Evolutionary conservation across 2,888 invertebrate species (phyloP), one percentile per base, ranked within the genome.

Genomic region (Eupithecia dodoneata): DNA sequence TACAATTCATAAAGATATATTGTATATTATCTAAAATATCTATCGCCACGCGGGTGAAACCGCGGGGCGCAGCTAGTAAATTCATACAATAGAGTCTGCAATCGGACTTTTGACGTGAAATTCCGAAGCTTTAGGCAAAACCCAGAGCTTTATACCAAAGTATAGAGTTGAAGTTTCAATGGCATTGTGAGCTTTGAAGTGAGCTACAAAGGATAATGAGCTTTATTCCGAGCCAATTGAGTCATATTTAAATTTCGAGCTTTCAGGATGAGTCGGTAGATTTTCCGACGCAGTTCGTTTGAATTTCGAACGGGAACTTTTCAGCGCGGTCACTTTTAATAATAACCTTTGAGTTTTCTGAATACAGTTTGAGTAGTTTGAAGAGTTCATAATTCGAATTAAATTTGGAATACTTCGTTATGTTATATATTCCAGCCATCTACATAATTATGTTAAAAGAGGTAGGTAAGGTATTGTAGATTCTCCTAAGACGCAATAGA

Each of bases 111-210:
- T 42, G 66, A 66, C 42, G 41, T 42, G 66, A 42, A 66, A 42
- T 3, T 4, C 15, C 15, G 41, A 66, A 42, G 42, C 41, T 42
- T 66, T 15, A 42, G 15, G 66, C 30, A 42, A 42, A 42, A 66
- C 41, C 42, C 42, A 42, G 42, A 66, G 42, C 66, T 66, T 15
- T 15, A 3, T 15, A 5, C 9, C 15, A 66, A 41, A 66, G 15
- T 7, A 42, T 42, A 42, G 66, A 66, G 66, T 66, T 42, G 66
- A 66, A 66, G 41, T 65, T 65, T 65, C 30, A 65, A 65, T 65
- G 65, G 18, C 59, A 59, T 18, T 65, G 6, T 18, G 65, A 65
- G 41, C 65, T 41, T 65, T 65, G 10, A 12, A 41, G 65, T 30
- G 18, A 3, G 55, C 59, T 65, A 65, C 65, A 41, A 41, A 41